Conservation (phyloP, 1,140 invertebrate genomes). For the Elysia chlorotica region DNA sequence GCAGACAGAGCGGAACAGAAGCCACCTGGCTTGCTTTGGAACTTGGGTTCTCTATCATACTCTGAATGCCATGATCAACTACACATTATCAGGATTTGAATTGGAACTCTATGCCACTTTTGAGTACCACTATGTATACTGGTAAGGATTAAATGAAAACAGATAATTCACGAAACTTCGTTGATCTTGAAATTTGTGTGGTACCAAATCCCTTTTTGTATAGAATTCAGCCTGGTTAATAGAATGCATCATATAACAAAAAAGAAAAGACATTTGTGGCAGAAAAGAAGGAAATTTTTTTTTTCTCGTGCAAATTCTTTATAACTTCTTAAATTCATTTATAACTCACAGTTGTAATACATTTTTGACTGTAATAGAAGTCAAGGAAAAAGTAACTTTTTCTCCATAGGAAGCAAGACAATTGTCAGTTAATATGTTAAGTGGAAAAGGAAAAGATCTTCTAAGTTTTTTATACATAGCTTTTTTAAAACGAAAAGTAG, state of each 20-base stretch:
- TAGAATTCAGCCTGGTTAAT: not conserved
- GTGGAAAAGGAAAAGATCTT: too few species aligned
- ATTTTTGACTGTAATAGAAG: too few species aligned
- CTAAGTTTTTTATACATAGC: too few species aligned
- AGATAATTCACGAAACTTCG: not conserved
- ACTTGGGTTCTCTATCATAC: slow-evolving; percentile 97
- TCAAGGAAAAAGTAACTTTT: too few species aligned
- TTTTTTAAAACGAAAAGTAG: too few species aligned
- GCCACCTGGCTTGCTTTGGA: slow-evolving; percentile 84
- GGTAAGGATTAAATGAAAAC: too few species aligned
- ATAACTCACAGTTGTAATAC: too few species aligned
- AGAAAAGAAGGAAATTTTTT: not conserved
- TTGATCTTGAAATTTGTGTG: not conserved
- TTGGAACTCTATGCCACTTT: slow-evolving; percentile 94
- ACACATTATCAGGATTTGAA: slow-evolving; percentile 91
- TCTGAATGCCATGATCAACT: slow-evolving; percentile 94
- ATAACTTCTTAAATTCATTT: not conserved
- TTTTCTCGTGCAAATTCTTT: not conserved
- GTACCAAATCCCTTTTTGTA: not conserved
- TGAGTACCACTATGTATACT: slow-evolving; percentile 95
- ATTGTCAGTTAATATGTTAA: too few species aligned
- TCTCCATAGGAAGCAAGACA: too few species aligned
- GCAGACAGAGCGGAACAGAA: slow-evolving; percentile 72
- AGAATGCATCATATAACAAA: not conserved
- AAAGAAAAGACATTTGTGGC: not conserved